Base-by-base conservation (phyloP, 2,113 vertebrate species). In the Hippocampus guttulatus region DNA sequence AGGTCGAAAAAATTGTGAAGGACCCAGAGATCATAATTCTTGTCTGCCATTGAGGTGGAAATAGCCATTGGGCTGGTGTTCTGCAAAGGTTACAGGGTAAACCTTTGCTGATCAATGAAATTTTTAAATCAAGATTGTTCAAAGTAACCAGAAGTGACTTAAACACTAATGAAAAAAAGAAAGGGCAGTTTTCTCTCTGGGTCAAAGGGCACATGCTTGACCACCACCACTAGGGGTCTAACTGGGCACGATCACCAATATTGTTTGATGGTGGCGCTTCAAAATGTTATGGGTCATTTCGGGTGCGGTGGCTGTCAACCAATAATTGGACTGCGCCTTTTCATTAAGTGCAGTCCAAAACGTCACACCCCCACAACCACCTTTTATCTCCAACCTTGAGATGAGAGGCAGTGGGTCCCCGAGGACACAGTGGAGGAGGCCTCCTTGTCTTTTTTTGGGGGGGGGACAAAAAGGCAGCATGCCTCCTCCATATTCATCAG, bases 401-500 rank as follows among this genome's bases (percentile, higher is more conserved):
- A 87, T 74, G 71, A 80, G 78, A 73, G 71, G 4, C 14, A 9
- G 47, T 12, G 57, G 45, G 8, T 77, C 72, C 84, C 78, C 0
- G 58, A 70, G 76, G 76, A 81, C 63, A 21, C 5, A 47, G 33
- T 25, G 75, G 71, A 73, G 74, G 76, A 77, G 64, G 82, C 60
- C 79, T 85, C 27, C 47, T 86, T 87, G 86, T 87, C 73, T 75
- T 79, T 88, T 58, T 84, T 79, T 85, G 27, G 27, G 27, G 18
- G 84, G 83, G 83, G 81, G 83, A 21, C 77, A 72, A 80, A 82
- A 79, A 61, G 55, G 55, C 54, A 58, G 77, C 70, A 68, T 72
- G 61, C 27, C 49, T 79, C 69, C 73, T 89, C 80, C 81, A 87
- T 88, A 89, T 90, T 88, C 86, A 90, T 88, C 79, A 67, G 49